These are phyloP conservation scores for Phocoena sinus DNA, from an alignment of 2,113 vertebrate species.

Conservation along the genomic window DNA sequence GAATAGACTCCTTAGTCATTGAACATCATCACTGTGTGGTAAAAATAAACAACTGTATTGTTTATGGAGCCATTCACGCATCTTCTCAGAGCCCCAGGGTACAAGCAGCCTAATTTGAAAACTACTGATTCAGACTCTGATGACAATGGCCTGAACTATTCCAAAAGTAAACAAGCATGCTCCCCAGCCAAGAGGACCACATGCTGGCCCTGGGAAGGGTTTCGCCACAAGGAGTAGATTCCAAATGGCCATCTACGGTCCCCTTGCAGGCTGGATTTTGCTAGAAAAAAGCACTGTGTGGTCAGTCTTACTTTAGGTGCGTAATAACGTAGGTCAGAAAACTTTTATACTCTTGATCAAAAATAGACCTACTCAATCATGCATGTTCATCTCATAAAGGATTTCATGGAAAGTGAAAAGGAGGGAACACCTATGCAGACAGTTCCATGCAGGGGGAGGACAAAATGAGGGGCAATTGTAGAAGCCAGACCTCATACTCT, in stretches of 20 bases:
- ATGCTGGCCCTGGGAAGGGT: not conserved
- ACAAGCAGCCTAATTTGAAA: not conserved
- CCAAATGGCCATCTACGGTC: not conserved
- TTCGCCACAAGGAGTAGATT: not conserved
- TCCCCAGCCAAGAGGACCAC: not conserved
- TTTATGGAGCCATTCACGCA: not conserved
- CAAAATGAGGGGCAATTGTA: accelerated
- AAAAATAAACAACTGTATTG: not conserved
- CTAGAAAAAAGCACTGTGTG: not conserved
- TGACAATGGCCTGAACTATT: not conserved
- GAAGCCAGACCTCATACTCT: not conserved
- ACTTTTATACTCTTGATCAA: not conserved
- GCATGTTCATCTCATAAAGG: not conserved
- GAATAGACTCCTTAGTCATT: not conserved
- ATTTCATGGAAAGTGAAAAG: not conserved
- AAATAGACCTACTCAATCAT: not conserved
- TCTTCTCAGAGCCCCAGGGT: not conserved
- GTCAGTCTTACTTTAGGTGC: not conserved
- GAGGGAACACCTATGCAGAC: accelerated
- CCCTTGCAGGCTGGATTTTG: not conserved
- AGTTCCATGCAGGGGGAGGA: not conserved
- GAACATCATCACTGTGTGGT: not conserved
- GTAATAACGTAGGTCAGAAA: not conserved
- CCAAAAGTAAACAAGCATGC: not conserved
- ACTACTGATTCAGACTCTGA: not conserved